These are phyloP conservation scores for Hyposmocoma kahamanoa DNA, from an alignment of 1,140 invertebrate genomes.

Conservation along the genomic window DNA sequence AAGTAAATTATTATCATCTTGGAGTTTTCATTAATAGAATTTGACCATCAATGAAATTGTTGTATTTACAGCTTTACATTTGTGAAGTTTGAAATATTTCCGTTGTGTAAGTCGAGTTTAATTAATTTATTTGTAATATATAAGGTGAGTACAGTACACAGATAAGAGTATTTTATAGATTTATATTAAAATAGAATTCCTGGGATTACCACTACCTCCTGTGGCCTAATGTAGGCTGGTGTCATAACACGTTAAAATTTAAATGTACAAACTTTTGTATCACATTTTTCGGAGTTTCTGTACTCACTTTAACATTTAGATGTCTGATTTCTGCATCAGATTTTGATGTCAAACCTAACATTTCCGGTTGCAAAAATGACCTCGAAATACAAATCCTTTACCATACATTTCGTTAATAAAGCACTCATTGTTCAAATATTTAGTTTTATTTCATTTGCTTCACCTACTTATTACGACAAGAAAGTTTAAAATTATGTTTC, in stretches of 20 bases:
- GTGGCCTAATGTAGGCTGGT: too few relatives aligned
- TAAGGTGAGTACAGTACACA: slow-evolving; percentile 33
- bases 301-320: slow-evolving; percentile 34
- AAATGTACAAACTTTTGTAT: slow-evolving; percentile 1
- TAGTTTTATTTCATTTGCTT: slow-evolving; percentile 27
- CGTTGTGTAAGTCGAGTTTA: slow-evolving; percentile 1
- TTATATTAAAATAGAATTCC: too few relatives aligned
- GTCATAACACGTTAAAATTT: too few relatives aligned
- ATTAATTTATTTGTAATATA: slow-evolving; percentile 6
- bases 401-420: slow-evolving; percentile 72
- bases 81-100: not conserved
- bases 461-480: too few relatives aligned
- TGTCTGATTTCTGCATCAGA: not conserved
- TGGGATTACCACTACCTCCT: too few relatives aligned
- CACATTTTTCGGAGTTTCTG: slow-evolving; percentile 15
- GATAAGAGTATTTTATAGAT: not conserved
- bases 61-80: slow-evolving; percentile 9
- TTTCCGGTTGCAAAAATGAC: slow-evolving; percentile 61
- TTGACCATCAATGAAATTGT: slow-evolving; percentile 14
- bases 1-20: slow-evolving; percentile 4
- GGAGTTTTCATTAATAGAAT: slow-evolving; percentile 3
- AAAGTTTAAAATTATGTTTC: too few relatives aligned
- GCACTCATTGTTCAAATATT: slow-evolving; percentile 66
- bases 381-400: slow-evolving; percentile 64
- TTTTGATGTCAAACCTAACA: slow-evolving; percentile 29